Evolutionary conservation across 2,888 invertebrate genomes (phyloP).

Genomic region (Electrophaes corylata): DNA sequence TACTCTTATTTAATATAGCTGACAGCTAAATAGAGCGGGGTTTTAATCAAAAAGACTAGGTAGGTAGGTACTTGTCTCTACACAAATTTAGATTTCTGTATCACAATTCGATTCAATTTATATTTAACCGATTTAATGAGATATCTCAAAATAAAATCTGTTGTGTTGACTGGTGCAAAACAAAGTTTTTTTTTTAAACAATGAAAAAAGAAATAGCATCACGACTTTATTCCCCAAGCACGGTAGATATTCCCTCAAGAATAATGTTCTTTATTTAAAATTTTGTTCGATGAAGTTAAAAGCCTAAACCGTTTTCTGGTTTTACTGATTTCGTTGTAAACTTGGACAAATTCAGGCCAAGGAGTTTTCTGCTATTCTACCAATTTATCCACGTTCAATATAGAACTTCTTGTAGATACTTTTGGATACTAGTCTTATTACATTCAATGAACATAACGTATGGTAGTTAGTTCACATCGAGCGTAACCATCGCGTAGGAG

Average conservation of each 20-base stretch:
- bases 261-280: no score
- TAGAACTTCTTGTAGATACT: constrained; percentile 20
- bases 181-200: no score
- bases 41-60: neutral
- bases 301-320: neutral
- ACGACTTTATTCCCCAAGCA: no score
- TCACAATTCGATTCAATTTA: no score
- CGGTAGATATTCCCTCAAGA: no score
- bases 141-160: no score
- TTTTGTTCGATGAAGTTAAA: no score
- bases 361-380: constrained; percentile 13
- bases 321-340: neutral
- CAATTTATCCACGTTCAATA: constrained; percentile 24
- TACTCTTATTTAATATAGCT: constrained; percentile 2
- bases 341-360: constrained; percentile 12
- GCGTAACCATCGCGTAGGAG: constrained; percentile 58
- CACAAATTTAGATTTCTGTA: no score
- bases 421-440: constrained; percentile 28
- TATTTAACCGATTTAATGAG: no score
- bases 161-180: no score
- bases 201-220: no score
- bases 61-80: no score
- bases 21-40: neutral
- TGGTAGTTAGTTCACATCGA: constrained; percentile 50
- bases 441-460: constrained; percentile 46